A percentile compares a stretch with the other conserved stretches of the same genome.
phyloP scores from a whole-genome alignment of 2,113 vertebrate genomes.

The Prochilodus magdalenae region DNA sequence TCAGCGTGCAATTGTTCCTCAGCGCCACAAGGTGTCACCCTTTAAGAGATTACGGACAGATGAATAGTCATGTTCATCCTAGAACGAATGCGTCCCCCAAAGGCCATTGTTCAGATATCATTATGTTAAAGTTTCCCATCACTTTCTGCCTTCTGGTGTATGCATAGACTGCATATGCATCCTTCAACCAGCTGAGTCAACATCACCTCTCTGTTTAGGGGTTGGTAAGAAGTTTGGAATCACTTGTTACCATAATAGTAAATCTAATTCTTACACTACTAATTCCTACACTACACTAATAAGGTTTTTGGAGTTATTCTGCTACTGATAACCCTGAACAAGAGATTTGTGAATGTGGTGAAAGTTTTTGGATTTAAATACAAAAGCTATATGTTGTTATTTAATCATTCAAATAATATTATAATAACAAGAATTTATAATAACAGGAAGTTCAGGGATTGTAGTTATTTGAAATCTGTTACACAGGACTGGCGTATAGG shows the following conservation, averaged over 20 bases:
- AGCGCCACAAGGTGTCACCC: slow-evolving; percentile 53
- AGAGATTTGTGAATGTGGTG: too few species aligned
- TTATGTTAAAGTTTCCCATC: neutral
- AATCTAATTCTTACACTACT: neutral
- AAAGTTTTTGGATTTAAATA: too few species aligned
- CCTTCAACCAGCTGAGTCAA: neutral
- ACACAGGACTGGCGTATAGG: too few species aligned
- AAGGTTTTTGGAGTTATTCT: too few species aligned
- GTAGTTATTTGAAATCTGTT: too few species aligned
- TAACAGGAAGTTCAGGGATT: too few species aligned
- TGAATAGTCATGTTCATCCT: neutral
- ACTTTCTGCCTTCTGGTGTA: neutral
- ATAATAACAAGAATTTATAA: too few species aligned
- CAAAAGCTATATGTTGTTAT: too few species aligned
- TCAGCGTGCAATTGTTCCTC: slow-evolving; percentile 37
- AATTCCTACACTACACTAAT: neutral
- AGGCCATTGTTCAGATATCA: neutral
- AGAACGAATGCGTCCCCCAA: neutral
- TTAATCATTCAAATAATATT: too few species aligned
- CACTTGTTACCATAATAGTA: neutral
- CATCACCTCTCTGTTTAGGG: neutral
- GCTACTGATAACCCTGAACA: too few species aligned
- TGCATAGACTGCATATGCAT: slow-evolving; percentile 11
- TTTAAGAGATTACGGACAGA: neutral
- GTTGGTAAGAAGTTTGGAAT: neutral